Conservation (phyloP, 2,797 vertebrate genomes). For the Lindbergichthys nudifrons region DNA sequence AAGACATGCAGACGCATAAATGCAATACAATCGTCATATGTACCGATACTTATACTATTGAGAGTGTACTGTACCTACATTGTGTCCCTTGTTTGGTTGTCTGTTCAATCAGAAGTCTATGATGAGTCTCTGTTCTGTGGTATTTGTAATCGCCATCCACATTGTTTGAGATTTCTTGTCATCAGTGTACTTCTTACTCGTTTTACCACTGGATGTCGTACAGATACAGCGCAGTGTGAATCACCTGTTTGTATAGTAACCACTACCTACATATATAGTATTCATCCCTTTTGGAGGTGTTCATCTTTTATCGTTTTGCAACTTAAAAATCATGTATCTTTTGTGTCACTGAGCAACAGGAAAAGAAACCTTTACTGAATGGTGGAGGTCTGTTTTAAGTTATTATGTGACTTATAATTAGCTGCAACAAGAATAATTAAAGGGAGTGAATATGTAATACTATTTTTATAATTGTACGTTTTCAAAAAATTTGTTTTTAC, state of each 20-base stretch:
- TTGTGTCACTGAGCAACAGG: too few species aligned
- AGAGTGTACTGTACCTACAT: not conserved
- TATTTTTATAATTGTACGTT: not conserved
- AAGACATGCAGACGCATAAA: slow-evolving; percentile 1
- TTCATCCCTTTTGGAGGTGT: too few species aligned
- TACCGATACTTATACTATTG: not conserved
- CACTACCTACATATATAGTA: too few species aligned
- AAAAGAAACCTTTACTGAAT: too few species aligned
- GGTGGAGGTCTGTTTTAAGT: not conserved
- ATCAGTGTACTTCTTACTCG: too few species aligned
- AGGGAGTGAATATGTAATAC: not conserved
- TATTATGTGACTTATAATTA: not conserved
- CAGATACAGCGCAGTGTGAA: too few species aligned
- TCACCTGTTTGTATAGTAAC: too few species aligned
- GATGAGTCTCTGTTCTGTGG: not conserved
- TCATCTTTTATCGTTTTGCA: too few species aligned
- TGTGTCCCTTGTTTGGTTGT: not conserved
- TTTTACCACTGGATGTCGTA: too few species aligned
- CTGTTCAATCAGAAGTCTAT: not conserved
- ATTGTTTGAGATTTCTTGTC: not conserved
- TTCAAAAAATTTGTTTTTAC: not conserved
- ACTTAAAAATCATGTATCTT: too few species aligned
- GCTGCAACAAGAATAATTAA: not conserved
- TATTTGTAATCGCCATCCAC: not conserved
- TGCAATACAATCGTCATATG: not conserved